Evolutionary conservation across 2,797 vertebrate species (phyloP).

Genomic region (Karalla daura): DNA sequence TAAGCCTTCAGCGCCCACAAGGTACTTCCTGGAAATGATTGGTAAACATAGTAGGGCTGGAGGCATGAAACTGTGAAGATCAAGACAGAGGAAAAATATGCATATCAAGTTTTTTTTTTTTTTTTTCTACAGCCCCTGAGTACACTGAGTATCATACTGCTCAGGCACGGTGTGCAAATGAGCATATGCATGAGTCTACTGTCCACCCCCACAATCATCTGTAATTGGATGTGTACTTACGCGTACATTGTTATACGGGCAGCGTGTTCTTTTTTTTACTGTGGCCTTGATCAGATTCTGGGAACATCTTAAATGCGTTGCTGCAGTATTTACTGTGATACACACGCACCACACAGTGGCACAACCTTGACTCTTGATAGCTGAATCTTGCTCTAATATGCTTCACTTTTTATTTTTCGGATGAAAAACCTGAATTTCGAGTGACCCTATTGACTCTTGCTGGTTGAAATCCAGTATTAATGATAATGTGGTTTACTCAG

Average conservation of each 20-base stretch:
- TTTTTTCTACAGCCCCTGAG: conserved; percentile 25
- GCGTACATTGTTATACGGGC: conserved; percentile 1
- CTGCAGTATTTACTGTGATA: background rate
- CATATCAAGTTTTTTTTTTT: conserved; percentile 22
- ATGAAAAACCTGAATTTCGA: background rate
- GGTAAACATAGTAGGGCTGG: conserved; percentile 47
- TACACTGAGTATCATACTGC: conserved; percentile 5
- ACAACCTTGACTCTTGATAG: background rate
- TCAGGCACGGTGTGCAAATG: conserved; percentile 24
- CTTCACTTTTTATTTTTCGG: too few relatives aligned
- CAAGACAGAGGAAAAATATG: conserved; percentile 36
- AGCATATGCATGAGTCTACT: conserved; percentile 33
- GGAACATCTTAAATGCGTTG: background rate
- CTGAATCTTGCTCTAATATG: background rate
- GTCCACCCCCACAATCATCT: conserved; percentile 12
- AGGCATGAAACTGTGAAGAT: conserved; percentile 32
- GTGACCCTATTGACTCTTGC: too few relatives aligned
- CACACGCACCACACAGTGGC: too few relatives aligned
- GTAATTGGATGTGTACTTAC: conserved; percentile 30
- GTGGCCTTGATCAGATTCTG: background rate
- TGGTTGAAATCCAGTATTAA: too few relatives aligned
- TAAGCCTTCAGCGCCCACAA: conserved; percentile 54
- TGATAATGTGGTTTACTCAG: too few relatives aligned
- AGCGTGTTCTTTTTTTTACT: background rate
- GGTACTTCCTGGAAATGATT: conserved; percentile 54